Evolutionary conservation across 64 coral and sea anemone genomes (phyloP).

Genomic region (Montipora cactus): DNA sequence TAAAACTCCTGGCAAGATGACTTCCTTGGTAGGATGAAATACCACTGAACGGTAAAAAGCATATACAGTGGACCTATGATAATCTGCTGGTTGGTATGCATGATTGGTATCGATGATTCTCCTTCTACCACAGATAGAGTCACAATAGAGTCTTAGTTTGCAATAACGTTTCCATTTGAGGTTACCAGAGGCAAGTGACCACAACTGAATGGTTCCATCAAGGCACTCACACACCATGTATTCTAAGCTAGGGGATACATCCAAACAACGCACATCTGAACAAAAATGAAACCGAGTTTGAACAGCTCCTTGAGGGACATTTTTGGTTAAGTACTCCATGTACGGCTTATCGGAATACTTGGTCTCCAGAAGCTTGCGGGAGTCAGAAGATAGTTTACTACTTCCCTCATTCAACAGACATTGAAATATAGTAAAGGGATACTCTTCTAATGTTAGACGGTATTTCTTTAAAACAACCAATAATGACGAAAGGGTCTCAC

Average conservation of each 20-base stretch:
- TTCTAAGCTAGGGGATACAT: constrained; percentile 19
- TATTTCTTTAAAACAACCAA: no score
- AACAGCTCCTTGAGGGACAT: neutral
- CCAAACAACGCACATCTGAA: constrained; percentile 5
- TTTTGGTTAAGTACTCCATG: neutral
- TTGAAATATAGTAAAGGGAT: no score
- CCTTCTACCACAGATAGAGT: no score
- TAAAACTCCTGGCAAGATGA: constrained; percentile 20
- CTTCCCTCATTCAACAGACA: no score
- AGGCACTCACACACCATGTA: constrained; percentile 29
- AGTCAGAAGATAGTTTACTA: neutral
- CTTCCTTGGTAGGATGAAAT: constrained; percentile 25
- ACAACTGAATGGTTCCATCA: constrained; percentile 1
- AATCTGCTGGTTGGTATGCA: no score
- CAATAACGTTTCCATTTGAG: neutral
- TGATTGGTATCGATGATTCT: no score
- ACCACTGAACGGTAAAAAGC: constrained; percentile 1
- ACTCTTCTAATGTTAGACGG: no score
- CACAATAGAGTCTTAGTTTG: no score
- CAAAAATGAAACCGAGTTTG: neutral
- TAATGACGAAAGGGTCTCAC: no score
- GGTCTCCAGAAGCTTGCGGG: neutral
- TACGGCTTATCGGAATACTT: neutral
- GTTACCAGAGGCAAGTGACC: constrained; percentile 15
- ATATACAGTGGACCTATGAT: no score